These are phyloP conservation scores for Streptopelia turtur DNA, from an alignment of 2,797 vertebrate species.

Conservation along the genomic window DNA sequence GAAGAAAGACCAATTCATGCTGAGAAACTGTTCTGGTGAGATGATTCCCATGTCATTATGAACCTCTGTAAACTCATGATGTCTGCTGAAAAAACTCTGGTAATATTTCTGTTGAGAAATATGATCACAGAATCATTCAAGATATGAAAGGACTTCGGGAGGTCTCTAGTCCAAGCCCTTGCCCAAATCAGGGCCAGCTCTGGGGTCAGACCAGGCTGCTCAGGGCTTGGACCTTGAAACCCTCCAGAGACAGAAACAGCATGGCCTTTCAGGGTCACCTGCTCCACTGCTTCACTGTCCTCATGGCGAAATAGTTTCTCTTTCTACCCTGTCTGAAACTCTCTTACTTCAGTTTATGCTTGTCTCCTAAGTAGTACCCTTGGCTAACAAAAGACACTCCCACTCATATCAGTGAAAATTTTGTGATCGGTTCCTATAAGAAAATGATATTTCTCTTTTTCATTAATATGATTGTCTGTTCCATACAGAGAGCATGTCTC, in stretches of 20 bases:
- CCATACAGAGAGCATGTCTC: not conserved
- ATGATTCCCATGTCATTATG: not conserved
- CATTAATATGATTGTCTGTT: not conserved
- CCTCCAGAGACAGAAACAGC: not conserved
- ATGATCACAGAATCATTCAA: not conserved
- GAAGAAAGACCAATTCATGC: not conserved
- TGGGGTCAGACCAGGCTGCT: not conserved
- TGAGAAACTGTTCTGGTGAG: not conserved
- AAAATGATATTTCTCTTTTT: not conserved
- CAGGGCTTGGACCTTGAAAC: not conserved
- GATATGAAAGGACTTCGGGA: not conserved
- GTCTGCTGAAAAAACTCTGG: not conserved
- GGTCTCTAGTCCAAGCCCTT: not conserved
- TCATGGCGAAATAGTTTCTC: not conserved
- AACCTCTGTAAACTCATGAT: not conserved
- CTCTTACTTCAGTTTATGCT: not conserved
- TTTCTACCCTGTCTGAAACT: not conserved
- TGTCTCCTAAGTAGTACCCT: not conserved
- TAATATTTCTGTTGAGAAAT: not conserved
- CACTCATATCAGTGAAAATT: not conserved
- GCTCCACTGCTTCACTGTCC: not conserved
- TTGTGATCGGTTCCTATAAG: not conserved
- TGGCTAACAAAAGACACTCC: not conserved
- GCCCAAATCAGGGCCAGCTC: not conserved
- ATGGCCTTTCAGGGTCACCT: rapidly evolving